phyloP scores from a whole-genome alignment of 2,888 invertebrate genomes.

The Balanococcus diminutus region DNA sequence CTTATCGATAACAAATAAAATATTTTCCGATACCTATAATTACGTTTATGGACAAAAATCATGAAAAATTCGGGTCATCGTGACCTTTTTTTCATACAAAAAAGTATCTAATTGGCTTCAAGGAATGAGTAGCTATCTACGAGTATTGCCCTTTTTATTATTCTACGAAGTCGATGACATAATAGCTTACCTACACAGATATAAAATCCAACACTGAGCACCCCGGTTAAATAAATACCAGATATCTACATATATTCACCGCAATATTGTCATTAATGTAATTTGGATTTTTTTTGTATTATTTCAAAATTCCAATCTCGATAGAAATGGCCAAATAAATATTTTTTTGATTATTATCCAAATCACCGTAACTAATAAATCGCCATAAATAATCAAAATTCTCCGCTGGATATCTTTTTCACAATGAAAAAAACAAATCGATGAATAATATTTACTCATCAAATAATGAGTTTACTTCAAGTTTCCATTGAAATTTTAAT shows the following conservation, averaged over 20 bases:
- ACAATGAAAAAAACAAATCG: no score
- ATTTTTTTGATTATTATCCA: neutral
- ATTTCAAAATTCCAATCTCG: neutral
- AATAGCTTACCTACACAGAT: no score
- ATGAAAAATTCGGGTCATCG: neutral
- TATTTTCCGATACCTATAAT: neutral
- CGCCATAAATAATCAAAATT: no score
- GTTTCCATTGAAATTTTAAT: neutral
- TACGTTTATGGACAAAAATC: neutral
- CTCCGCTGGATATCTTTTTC: no score
- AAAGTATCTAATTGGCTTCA: neutral
- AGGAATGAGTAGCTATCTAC: neutral
- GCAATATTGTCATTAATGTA: no score
- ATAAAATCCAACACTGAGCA: neutral
- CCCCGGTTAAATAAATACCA: no score
- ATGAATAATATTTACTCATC: neutral
- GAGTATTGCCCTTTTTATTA: neutral
- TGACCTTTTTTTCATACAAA: neutral
- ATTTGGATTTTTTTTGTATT: neutral
- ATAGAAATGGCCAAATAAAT: neutral
- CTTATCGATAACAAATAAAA: neutral
- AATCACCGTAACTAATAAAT: neutral
- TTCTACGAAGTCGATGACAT: neutral
- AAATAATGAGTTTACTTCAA: neutral
- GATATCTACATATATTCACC: no score